phyloP scores from a whole-genome alignment of 2,113 vertebrate genomes.

The Mus pahari region DNA sequence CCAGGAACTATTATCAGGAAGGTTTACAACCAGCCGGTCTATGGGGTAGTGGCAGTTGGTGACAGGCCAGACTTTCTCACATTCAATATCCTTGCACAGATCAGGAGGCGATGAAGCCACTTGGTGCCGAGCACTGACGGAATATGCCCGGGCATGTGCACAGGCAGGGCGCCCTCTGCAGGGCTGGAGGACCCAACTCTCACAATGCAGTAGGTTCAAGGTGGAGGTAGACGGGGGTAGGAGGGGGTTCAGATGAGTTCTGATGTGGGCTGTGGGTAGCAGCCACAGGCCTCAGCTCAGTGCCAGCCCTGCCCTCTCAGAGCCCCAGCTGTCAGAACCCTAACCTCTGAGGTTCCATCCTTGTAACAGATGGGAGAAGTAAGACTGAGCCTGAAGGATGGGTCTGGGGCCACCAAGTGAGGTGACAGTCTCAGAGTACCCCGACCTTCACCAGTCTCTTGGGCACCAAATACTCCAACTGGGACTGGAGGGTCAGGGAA shows the following conservation, averaged over 20 bases:
- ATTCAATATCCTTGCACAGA: conserved; percentile 84
- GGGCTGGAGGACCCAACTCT: conserved; percentile 91
- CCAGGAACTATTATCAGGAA: not conserved
- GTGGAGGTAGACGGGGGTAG: not conserved
- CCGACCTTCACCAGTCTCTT: not conserved
- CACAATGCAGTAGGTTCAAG: conserved; percentile 91
- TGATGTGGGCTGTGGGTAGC: not conserved
- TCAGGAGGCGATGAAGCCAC: conserved; percentile 89
- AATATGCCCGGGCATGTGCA: conserved; percentile 95
- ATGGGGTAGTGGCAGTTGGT: not conserved
- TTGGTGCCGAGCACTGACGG: conserved; percentile 94
- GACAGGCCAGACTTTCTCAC: not conserved
- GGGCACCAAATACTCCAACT: not conserved
- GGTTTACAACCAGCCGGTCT: not conserved
- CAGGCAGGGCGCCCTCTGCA: conserved; percentile 94
- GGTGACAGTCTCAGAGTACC: not conserved
- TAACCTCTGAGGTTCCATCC: not conserved
- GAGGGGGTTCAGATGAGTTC: not conserved
- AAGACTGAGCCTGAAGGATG: not conserved
- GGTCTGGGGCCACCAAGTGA: not conserved
- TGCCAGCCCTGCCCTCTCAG: not conserved
- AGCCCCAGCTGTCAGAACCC: not conserved
- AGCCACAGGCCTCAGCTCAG: not conserved
- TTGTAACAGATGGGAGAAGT: not conserved
- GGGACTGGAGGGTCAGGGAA: not conserved